Evolutionary conservation across 2,797 vertebrate genomes (phyloP).

Genomic region (Arremon brunneinucha): DNA sequence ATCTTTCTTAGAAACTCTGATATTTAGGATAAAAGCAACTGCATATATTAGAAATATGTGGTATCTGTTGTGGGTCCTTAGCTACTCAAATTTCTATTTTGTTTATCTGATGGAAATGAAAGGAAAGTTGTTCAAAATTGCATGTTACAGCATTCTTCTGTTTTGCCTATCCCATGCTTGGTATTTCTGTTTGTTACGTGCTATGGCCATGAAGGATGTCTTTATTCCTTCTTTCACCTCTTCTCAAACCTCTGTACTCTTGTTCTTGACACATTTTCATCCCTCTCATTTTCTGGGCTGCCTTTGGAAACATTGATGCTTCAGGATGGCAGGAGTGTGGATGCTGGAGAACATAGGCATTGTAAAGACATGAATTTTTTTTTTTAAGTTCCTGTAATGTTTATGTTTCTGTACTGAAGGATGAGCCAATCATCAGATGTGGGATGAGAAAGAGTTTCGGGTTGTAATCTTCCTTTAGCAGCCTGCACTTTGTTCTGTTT

Average conservation of each 20-base stretch:
- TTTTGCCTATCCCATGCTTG: background rate
- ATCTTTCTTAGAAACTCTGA: background rate
- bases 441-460: background rate
- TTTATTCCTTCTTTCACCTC: background rate
- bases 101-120: background rate
- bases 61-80: background rate
- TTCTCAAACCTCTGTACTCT: background rate
- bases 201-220: background rate
- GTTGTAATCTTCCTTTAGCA: background rate
- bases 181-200: background rate
- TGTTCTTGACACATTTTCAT: background rate
- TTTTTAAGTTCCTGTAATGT: background rate
- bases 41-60: background rate
- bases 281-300: background rate
- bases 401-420: background rate
- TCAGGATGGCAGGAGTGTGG: rapidly evolving
- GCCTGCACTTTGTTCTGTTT: background rate
- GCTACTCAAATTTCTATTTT: background rate
- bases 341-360: background rate
- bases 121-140: background rate
- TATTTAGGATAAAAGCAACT: background rate
- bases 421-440: background rate
- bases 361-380: background rate
- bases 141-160: background rate
- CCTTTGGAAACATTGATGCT: background rate